phyloP scores from a whole-genome alignment of 2,888 invertebrate genomes.

The Noctua janthina region DNA sequence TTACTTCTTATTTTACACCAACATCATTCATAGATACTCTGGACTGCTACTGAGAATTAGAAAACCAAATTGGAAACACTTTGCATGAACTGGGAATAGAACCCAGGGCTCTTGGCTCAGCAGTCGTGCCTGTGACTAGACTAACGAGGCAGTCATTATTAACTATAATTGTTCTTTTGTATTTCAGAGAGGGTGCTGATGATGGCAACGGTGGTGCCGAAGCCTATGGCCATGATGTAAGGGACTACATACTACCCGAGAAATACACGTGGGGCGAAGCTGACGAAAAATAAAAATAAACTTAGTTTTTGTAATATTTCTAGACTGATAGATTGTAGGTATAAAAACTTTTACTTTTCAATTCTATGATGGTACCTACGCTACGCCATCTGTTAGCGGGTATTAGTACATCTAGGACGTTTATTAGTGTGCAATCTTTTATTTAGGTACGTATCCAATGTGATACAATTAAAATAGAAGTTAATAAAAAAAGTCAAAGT shows the following conservation, averaged over 20 bases:
- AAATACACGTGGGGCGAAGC: constrained; percentile 86
- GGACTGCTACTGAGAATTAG: not conserved
- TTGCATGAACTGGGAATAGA: not conserved
- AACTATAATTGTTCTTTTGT: not conserved
- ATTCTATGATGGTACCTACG: constrained; percentile 15
- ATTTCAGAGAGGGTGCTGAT: constrained; percentile 79
- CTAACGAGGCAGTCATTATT: not conserved
- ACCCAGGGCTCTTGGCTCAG: not conserved
- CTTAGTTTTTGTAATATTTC: constrained; percentile 39
- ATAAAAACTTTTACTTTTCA: constrained; percentile 15
- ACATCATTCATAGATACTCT: not conserved
- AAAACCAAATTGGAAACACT: not conserved
- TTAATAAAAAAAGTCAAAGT: constrained; percentile 13
- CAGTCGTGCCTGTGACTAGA: not conserved
- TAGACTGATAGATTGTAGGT: constrained; percentile 67
- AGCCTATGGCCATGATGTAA: constrained; percentile 83
- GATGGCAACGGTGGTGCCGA: constrained; percentile 87
- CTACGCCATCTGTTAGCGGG: constrained; percentile 56
- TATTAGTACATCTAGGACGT: constrained; percentile 26
- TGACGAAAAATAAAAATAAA: constrained; percentile 71
- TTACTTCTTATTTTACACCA: not conserved
- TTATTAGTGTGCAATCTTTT: constrained; percentile 7
- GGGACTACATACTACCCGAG: constrained; percentile 84
- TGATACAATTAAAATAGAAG: not conserved
- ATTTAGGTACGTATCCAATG: constrained; percentile 12